Evolutionary conservation across 2,113 vertebrate genomes (phyloP), one percentile per base, ranked within the genome.

Genomic region (Sorex fumeus): DNA sequence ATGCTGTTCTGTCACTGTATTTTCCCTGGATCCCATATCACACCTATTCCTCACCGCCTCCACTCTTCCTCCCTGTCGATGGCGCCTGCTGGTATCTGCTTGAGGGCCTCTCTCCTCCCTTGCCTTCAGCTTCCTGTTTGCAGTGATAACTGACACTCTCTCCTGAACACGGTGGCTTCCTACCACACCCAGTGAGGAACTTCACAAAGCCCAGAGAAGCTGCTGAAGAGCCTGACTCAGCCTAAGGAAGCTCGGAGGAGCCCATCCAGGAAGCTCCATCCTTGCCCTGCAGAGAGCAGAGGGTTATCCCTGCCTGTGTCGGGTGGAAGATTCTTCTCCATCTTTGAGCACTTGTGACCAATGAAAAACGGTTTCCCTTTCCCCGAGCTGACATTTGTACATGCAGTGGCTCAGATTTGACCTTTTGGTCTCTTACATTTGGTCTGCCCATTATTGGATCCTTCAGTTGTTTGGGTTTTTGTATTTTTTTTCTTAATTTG

Each of bases 151-250:
- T 80, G 50, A 79, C 23, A 84, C 4, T 84, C 9, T 34, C 53
- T 50, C 32, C 50, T 50, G 27, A 40, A n/a, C 47, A 47, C 25
- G 77, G 69, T 88, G 60, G 45, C 25, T 87, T 70, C 62, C 62
- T 62, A 13, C 21, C 71, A 47, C 77, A n/a, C 66, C 64, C 70
- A 6, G 30, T 88, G 71, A 77, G 62, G 50, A 88, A n/a, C 27
- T n/a, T 32, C n/a, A 40, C 21, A 62, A 88, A 84, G 77, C n/a
- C n/a, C 78, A 84, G 72, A 83, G 19, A 47, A 77, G 27, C n/a
- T 64, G 6, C 71, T 70, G n/a, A 64, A 93, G 86, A 12, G n/a
- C 62, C 2, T 62, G 47, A n/a, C 15, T 87, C 19, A 70, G 8
- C n/a, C 8, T 64, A 27, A 71, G 47, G 30, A 28, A 40, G 34